Evolutionary conservation across 2,888 invertebrate genomes (phyloP).

Genomic region (Nephrotoma appendiculata): DNA sequence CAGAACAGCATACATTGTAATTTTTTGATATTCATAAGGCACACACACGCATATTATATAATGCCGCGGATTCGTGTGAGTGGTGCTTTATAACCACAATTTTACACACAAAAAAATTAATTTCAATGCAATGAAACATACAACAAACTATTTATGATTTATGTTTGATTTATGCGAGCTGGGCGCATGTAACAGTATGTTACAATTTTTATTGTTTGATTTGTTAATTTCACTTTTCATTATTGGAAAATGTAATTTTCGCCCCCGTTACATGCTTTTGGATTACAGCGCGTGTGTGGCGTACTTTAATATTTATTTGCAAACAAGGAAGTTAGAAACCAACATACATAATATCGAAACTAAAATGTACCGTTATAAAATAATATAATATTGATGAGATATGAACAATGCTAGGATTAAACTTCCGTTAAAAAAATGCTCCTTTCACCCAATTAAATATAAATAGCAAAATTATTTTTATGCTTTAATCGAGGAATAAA

Average conservation of each 20-base stretch:
- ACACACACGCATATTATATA: background rate
- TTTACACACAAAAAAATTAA: background rate
- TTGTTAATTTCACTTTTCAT: background rate
- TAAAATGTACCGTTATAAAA: too few relatives aligned
- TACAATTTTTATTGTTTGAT: background rate
- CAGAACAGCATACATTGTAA: background rate
- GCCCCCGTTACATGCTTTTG: background rate
- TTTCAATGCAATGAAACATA: background rate
- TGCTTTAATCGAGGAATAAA: too few relatives aligned
- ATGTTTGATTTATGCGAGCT: background rate
- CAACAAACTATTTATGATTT: background rate
- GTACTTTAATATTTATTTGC: background rate
- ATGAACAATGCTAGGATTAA: too few relatives aligned
- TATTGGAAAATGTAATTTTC: background rate
- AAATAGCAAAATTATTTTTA: too few relatives aligned
- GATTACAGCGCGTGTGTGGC: background rate
- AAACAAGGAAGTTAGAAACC: background rate
- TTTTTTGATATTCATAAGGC: background rate
- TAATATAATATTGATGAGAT: too few relatives aligned
- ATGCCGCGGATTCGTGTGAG: background rate
- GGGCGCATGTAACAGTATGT: background rate
- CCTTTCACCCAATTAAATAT: too few relatives aligned
- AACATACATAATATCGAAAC: too few relatives aligned
- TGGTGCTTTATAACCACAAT: background rate
- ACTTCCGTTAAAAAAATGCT: too few relatives aligned